Evolutionary conservation across 64 coral and sea anemone species (phyloP).

Genomic region (Pachyseris speciosa): DNA sequence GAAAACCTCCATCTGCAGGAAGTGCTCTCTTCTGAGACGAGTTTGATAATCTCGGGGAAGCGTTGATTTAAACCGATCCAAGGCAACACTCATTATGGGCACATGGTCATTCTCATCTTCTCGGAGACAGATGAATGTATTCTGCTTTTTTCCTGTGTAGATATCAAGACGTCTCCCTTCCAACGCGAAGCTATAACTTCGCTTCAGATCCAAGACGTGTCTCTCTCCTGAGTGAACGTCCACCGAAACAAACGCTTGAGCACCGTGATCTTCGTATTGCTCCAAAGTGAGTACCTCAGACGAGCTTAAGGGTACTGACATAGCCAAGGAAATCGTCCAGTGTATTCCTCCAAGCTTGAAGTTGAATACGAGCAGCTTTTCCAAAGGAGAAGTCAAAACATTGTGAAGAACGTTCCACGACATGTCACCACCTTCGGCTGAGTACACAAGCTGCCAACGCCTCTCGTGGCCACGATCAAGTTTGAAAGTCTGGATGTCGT

Average conservation of each 20-base stretch:
- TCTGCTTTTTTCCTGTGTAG: constrained; percentile 80
- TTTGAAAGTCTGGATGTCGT: constrained; percentile 65
- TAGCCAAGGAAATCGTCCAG: constrained; percentile 67
- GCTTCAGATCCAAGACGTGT: constrained; percentile 46
- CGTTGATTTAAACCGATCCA: constrained; percentile 64
- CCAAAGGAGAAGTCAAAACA: constrained; percentile 51
- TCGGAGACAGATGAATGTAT: constrained; percentile 69
- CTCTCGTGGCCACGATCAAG: background rate
- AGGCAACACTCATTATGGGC: constrained; percentile 76
- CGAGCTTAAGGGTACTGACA: constrained; percentile 41
- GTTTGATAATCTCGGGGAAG: constrained; percentile 49
- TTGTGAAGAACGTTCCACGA: constrained; percentile 74
- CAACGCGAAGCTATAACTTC: constrained; percentile 66
- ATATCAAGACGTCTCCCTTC: constrained; percentile 71
- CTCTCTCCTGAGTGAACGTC: constrained; percentile 26
- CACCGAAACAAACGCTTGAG: constrained; percentile 49
- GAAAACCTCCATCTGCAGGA: constrained; percentile 66
- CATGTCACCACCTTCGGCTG: constrained; percentile 36
- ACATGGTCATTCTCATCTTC: constrained; percentile 62
- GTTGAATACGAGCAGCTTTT: constrained; percentile 72
- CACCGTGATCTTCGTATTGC: constrained; percentile 25
- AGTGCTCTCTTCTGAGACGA: constrained; percentile 64
- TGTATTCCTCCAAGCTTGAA: constrained; percentile 66
- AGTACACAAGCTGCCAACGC: constrained; percentile 54
- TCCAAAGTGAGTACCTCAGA: constrained; percentile 46